Conservation (phyloP, 2,113 vertebrate species). For the Megaptera novaeangliae region DNA sequence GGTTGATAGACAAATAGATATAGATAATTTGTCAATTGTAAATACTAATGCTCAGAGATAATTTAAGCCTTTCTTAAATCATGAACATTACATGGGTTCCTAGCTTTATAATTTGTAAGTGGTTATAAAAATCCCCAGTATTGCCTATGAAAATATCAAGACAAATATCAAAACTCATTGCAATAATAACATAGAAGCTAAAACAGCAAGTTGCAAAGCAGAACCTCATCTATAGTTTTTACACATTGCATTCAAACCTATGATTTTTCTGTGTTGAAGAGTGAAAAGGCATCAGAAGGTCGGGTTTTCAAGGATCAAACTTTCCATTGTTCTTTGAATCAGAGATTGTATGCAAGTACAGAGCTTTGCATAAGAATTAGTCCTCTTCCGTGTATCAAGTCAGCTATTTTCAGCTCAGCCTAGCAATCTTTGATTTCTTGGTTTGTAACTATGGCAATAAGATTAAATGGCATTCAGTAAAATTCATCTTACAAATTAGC, state of each 20-base stretch:
- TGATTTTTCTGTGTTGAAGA: conserved; percentile 20
- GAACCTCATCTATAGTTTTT: not conserved
- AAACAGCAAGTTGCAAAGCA: not conserved
- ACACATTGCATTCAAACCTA: conserved; percentile 53
- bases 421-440: conserved; percentile 76
- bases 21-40: not conserved
- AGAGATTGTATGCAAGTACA: conserved; percentile 50
- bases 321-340: conserved; percentile 77
- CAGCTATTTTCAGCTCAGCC: conserved; percentile 80
- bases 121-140: not conserved
- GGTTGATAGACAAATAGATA: not conserved
- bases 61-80: not conserved
- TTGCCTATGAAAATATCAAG: not conserved
- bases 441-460: conserved; percentile 85
- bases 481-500: conserved; percentile 79
- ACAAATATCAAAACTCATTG: not conserved
- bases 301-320: conserved; percentile 67
- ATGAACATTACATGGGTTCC: not conserved
- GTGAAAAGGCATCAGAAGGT: conserved; percentile 59
- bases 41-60: not conserved
- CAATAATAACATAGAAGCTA: not conserved
- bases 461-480: conserved; percentile 80
- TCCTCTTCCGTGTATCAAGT: conserved; percentile 67
- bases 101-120: conserved; percentile 5
- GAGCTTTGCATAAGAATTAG: conserved; percentile 81